A percentile compares a stretch with the other conserved stretches of the same genome.
These are phyloP conservation scores for Pachliopta kotzebuea DNA, from an alignment of 2,888 invertebrate genomes.

Conservation along the genomic window DNA sequence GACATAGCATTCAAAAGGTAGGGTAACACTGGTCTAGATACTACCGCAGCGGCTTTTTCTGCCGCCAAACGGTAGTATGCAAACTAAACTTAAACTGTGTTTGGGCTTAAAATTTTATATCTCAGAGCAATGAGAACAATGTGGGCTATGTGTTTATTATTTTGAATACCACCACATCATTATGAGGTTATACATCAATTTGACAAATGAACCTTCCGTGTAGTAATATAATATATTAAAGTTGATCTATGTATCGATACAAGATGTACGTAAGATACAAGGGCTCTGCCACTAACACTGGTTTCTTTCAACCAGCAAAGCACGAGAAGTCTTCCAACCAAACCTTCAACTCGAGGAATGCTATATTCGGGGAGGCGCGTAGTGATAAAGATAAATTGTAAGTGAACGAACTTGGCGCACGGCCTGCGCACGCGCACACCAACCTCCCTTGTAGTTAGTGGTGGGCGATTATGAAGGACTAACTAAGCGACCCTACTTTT, in stretches of 20 bases:
- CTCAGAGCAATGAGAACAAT: too few species aligned
- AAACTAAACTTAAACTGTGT: too few species aligned
- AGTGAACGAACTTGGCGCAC: conserved; percentile 43
- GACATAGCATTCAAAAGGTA: too few species aligned
- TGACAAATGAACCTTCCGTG: too few species aligned
- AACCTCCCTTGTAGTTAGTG: conserved; percentile 4
- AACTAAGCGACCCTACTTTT: background rate
- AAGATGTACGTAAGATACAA: background rate
- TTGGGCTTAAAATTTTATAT: too few species aligned
- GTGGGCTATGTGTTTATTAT: too few species aligned
- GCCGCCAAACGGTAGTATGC: too few species aligned
- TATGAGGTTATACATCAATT: too few species aligned
- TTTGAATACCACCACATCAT: too few species aligned
- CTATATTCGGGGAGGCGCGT: conserved; percentile 48
- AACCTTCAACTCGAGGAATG: conserved; percentile 41
- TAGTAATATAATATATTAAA: background rate
- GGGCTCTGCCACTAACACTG: conserved; percentile 16
- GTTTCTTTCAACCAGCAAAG: conserved; percentile 49
- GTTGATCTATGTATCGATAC: conserved; percentile 1
- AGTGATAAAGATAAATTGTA: conserved; percentile 65
- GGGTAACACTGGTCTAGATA: too few species aligned
- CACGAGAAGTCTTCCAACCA: conserved; percentile 59
- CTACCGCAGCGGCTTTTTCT: too few species aligned
- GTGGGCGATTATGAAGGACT: conserved; percentile 23
- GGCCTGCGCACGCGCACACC: background rate